A percentile compares a stretch with the other conserved stretches of the same genome.
Evolutionary conservation across 2,888 invertebrate species (phyloP).

Genomic region (Nomada ruficornis): DNA sequence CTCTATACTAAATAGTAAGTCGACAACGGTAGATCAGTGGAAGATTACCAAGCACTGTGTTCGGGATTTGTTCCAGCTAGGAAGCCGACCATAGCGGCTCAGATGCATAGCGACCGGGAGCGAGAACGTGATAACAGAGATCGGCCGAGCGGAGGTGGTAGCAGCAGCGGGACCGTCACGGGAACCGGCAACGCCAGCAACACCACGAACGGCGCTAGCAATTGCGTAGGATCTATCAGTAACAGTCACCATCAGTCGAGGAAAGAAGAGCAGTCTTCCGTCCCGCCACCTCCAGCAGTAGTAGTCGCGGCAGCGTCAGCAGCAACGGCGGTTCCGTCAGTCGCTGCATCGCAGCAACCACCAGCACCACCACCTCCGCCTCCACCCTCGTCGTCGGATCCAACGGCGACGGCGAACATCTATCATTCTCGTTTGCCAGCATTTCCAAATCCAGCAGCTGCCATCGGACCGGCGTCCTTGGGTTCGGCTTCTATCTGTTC

Average conservation of each 20-base stretch:
- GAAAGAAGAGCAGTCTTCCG: constrained; percentile 75
- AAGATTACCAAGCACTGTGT: constrained; percentile 83
- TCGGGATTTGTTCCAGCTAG: constrained; percentile 87
- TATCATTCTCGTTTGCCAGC: constrained; percentile 77
- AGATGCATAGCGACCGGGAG: constrained; percentile 85
- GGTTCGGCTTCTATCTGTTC: constrained; percentile 76
- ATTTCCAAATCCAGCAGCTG: constrained; percentile 74
- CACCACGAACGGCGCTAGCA: constrained; percentile 40
- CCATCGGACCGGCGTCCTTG: constrained; percentile 74
- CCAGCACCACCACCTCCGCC: constrained; percentile 41
- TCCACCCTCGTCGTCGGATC: constrained; percentile 53
- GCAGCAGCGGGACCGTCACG: constrained; percentile 36
- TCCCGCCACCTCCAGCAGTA: constrained; percentile 25
- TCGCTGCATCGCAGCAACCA: neutral
- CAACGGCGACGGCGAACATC: constrained; percentile 66
- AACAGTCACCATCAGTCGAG: constrained; percentile 73
- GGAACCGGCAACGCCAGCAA: constrained; percentile 32
- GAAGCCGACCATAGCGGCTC: constrained; percentile 87
- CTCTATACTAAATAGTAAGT: constrained; percentile 40
- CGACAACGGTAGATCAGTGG: constrained; percentile 70
- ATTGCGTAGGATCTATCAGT: constrained; percentile 52
- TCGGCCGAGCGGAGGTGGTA: constrained; percentile 69
- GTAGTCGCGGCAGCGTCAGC: constrained; percentile 71
- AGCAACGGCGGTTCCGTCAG: constrained; percentile 5
- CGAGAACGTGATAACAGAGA: constrained; percentile 82